Conservation (phyloP, 2,113 vertebrate genomes). For the Vulpes lagopus region DNA sequence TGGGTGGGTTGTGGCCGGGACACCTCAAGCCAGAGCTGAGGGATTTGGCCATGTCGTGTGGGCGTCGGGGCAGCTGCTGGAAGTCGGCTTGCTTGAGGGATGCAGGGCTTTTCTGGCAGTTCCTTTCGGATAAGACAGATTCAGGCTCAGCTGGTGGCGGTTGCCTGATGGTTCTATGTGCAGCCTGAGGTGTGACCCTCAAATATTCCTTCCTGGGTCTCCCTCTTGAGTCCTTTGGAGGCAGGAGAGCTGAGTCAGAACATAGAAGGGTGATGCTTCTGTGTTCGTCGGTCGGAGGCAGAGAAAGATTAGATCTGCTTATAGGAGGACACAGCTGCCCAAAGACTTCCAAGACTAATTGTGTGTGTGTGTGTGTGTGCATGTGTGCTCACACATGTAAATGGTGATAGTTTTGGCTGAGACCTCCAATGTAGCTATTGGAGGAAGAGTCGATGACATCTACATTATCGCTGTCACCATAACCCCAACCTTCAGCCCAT, state of each 20-base stretch:
- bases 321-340: neutral
- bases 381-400: no score
- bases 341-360: neutral
- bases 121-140: neutral
- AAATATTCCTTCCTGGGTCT: neutral
- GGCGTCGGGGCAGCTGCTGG: neutral
- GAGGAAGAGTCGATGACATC: neutral
- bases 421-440: neutral
- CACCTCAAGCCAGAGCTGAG: no score
- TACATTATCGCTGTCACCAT: neutral
- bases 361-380: neutral
- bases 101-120: neutral
- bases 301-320: neutral
- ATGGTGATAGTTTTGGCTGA: neutral
- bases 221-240: neutral
- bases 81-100: neutral
- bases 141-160: neutral
- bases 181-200: neutral
- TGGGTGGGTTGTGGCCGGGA: neutral
- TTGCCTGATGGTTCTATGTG: fast-evolving
- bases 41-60: no score
- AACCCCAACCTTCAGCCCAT: neutral
- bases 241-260: no score
- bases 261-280: neutral
- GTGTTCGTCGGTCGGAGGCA: neutral